Base-by-base conservation (phyloP, 2,113 vertebrate species). In the Coturnix japonica region DNA sequence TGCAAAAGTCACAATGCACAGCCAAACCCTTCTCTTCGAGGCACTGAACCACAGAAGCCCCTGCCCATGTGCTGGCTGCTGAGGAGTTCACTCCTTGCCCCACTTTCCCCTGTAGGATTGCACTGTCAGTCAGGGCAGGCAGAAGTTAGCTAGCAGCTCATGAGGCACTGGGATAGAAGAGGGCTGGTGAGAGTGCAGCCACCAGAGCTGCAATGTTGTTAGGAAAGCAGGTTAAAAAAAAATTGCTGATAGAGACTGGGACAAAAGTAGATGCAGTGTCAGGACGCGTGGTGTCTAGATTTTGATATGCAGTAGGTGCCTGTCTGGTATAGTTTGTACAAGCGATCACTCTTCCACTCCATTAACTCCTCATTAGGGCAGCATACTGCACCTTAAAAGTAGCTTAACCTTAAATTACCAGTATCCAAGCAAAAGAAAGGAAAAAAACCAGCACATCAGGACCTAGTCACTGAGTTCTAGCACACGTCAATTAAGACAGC, bases 391-490 rank as follows among this genome's bases (percentile, higher is more conserved):
- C 77, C 90, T 90, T 89, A 85, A 81, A 60, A 79, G 64, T 86
- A 95, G 85, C 70, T 97, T 95, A 93, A 90, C 88, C 87, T 92
- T 93, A 89, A 91, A 95, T 84, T 89, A 90, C 51, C 80, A 93
- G 89, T 81, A 92, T 76, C 64, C 60, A 51, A 88, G 67, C 19
- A 76, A 89, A 93, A 80, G 85, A 76, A 89, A 88, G 87, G 11
- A 10, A 51, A 64, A 91, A 95, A 93, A 96, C 72, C 77, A 91
- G 81, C 35, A 56, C 75, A 70, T 44, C 19, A 33, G 53, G 51
- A 81, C 41, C 33, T 11, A 69, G 59, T 84, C 31, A 77, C 78
- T 57, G 90, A 72, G 91, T 85, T 57, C 49, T 26, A 37, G 91
- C 92, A 72, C 67, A 3, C 39, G 53, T 75, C 49, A 51, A 63